These are phyloP conservation scores for Anticlea derivata DNA, from an alignment of 2,888 invertebrate species.

Conservation along the genomic window DNA sequence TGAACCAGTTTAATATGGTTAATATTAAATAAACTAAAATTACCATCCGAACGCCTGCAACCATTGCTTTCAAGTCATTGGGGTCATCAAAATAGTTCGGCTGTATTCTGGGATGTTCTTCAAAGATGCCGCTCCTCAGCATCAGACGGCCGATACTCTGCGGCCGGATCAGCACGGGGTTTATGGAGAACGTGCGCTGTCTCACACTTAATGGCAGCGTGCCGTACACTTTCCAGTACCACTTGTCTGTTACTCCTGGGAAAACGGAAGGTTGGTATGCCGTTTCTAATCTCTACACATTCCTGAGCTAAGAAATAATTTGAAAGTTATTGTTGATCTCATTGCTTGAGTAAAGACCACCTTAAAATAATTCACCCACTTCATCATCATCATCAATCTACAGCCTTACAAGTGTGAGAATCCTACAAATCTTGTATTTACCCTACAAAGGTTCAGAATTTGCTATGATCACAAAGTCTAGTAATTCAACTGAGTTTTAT, in stretches of 20 bases:
- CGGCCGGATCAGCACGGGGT: slow-evolving; percentile 89
- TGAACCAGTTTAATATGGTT: no score
- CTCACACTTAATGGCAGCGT: slow-evolving; percentile 65
- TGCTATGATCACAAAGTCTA: no score
- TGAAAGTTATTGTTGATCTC: no score
- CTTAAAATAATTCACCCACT: no score
- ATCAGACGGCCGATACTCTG: slow-evolving; percentile 89
- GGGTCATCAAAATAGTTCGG: slow-evolving; percentile 91
- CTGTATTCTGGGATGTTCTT: slow-evolving; percentile 90
- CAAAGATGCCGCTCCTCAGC: slow-evolving; percentile 88
- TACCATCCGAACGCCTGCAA: slow-evolving; percentile 90
- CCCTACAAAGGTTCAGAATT: no score
- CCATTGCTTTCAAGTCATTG: slow-evolving; percentile 88
- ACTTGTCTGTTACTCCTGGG: slow-evolving; percentile 83
- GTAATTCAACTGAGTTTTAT: no score
- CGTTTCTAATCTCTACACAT: no score
- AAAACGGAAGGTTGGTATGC: slow-evolving; percentile 15
- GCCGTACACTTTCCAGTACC: slow-evolving; percentile 82
- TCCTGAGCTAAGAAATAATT: no score
- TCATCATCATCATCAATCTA: no score
- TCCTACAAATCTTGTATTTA: no score
- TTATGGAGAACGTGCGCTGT: slow-evolving; percentile 86
- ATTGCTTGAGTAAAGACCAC: no score
- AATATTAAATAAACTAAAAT: slow-evolving; percentile 18
- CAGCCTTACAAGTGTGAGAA: no score